Percentiles rank a stretch among this genome's conserved stretches.
phyloP scores from a whole-genome alignment of 2,888 invertebrate species.

The Tanypteryx hageni region DNA sequence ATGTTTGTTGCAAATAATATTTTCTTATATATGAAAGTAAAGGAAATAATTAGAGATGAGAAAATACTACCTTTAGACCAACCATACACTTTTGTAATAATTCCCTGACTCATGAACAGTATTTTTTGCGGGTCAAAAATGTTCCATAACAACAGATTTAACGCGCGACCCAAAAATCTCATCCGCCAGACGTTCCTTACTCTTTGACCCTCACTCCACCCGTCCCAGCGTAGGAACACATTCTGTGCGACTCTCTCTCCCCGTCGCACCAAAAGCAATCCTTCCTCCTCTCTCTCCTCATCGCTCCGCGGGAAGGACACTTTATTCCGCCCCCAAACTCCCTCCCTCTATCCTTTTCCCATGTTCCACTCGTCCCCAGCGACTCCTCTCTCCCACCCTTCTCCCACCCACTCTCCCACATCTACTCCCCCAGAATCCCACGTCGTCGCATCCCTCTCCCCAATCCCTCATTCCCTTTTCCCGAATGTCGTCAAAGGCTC shows the following conservation, averaged over 20 bases:
- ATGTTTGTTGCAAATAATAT: too few relatives aligned
- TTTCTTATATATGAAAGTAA: too few relatives aligned
- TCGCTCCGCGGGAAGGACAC: neutral
- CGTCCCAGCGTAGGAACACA: neutral
- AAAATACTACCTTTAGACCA: too few relatives aligned
- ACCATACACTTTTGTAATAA: too few relatives aligned
- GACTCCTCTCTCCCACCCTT: neutral
- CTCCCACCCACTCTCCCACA: too few relatives aligned
- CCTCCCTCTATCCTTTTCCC: neutral
- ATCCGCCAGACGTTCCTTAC: too few relatives aligned
- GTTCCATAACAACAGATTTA: too few relatives aligned
- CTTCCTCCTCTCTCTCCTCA: neutral
- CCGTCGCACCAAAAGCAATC: constrained; percentile 6
- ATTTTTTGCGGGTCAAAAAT: too few relatives aligned
- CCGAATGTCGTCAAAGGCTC: neutral
- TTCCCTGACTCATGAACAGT: too few relatives aligned
- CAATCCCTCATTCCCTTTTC: neutral
- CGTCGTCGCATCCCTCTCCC: neutral
- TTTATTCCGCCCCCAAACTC: neutral
- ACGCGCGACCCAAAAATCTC: too few relatives aligned
- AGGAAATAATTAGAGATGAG: too few relatives aligned
- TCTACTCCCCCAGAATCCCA: neutral
- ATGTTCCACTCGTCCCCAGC: neutral
- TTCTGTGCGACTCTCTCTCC: neutral
- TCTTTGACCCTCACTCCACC: too few relatives aligned